Evolutionary conservation across 2,113 vertebrate species (phyloP), one percentile per base, ranked within the genome.

Genomic region (Odocoileus hemionus): DNA sequence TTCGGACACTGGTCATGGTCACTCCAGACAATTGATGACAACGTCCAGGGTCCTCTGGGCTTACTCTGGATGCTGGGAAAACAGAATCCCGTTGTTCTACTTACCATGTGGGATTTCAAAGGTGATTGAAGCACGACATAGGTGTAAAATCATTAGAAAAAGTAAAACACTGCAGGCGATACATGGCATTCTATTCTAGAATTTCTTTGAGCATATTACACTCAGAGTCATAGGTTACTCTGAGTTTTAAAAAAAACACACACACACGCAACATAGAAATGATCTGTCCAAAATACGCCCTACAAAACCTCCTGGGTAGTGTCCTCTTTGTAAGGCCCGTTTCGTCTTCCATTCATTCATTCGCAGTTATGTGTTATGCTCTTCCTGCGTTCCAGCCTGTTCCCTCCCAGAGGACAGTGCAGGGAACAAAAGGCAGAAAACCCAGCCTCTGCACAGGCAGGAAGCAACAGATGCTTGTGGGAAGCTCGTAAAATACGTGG

Each of bases 11-110:
- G 47, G 23, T 10, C 28, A 5, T 0, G 23, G 21, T 3, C 12
- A 5, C 67, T 3, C 19, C 3, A 1, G 9, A 26, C 3, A 3
- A 0, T 0, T 0, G 58, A 1, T 1, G 17, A 11, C 33, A 9
- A 28, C 8, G 6, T 16, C 36, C 3, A 0, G 50, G 45, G 28
- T 6, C 47, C 61, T 1, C 47, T 4, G 3, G 30, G 33, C 86
- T 64, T 47, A 5, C 1, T 36, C 28, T 15, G 19, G 50, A 47
- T 3, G 0, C 26, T 3, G 45, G 60, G 87, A 58, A 21, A 36
- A 88, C 6, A 19, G 36, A 47, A 15, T 39, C 52, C 58, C 12
- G 0, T 9, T 10, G 67, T 9, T 74, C 16, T 26, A 11, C 58
- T 61, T 0, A 19, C 21, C 14, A 7, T 10, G 1, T 2, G 50